These are phyloP conservation scores for Falcaria lacertinaria DNA, from an alignment of 2,888 invertebrate species.

Conservation along the genomic window DNA sequence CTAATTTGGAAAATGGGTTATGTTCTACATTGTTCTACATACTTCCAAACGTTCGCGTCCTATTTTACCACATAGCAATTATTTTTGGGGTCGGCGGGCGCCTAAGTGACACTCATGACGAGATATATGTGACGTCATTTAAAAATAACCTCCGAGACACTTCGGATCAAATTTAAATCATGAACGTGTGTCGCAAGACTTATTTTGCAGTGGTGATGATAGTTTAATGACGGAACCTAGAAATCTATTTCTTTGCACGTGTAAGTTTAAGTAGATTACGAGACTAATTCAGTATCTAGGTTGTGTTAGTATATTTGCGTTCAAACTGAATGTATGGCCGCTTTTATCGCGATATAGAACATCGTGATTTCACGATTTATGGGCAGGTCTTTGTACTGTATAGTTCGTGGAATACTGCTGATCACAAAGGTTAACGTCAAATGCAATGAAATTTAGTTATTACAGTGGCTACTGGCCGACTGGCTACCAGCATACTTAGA, in stretches of 20 bases:
- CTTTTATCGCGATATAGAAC: neutral
- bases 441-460: too few relatives aligned
- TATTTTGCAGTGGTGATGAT: neutral
- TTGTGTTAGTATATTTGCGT: neutral
- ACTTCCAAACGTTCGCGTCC: neutral
- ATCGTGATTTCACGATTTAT: neutral
- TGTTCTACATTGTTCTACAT: neutral
- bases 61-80: neutral
- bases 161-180: neutral
- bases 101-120: neutral
- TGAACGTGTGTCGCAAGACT: neutral
- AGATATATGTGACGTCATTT: neutral
- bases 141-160: neutral
- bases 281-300: conserved; percentile 6
- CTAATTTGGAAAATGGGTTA: neutral
- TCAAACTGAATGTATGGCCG: neutral
- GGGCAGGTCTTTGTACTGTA: too few relatives aligned
- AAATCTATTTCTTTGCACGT: neutral
- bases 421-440: too few relatives aligned
- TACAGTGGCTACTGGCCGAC: too few relatives aligned
- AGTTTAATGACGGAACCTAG: neutral
- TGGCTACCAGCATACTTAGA: too few relatives aligned
- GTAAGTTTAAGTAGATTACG: conserved; percentile 1
- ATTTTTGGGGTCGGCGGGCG: neutral
- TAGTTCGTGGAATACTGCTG: too few relatives aligned